Percentiles rank a stretch among this genome's conserved stretches.
Conservation (phyloP, 1,140 invertebrate species). For the Brachionus plicatilis region DNA sequence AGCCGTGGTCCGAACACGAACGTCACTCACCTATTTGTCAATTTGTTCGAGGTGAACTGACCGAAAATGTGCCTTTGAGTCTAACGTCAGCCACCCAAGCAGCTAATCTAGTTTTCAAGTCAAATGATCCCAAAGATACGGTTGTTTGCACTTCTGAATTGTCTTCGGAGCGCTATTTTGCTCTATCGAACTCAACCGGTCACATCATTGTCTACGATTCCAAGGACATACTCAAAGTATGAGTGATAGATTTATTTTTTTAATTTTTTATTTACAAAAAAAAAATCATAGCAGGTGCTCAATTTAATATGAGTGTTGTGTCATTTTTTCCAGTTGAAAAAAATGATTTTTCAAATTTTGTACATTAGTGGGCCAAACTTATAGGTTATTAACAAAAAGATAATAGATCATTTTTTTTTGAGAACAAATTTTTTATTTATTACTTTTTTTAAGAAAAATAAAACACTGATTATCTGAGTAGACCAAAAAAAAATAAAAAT, state of each 20-base stretch:
- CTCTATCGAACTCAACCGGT: slow-evolving; percentile 61
- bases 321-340: no score
- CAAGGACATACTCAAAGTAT: slow-evolving; percentile 62
- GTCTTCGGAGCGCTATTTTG: slow-evolving; percentile 60
- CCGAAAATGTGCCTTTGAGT: slow-evolving; percentile 85
- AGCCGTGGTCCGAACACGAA: slow-evolving; percentile 88
- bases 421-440: no score
- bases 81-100: slow-evolving; percentile 43
- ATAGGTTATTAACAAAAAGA: no score
- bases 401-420: no score
- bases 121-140: slow-evolving; percentile 51
- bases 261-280: neutral
- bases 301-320: no score
- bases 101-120: slow-evolving; percentile 55
- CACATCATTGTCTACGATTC: slow-evolving; percentile 67
- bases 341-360: no score
- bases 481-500: no score
- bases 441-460: no score
- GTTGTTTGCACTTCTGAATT: slow-evolving; percentile 68
- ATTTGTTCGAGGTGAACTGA: slow-evolving; percentile 86
- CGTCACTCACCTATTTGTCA: slow-evolving; percentile 83
- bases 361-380: no score
- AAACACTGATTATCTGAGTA: no score
- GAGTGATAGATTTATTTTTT: neutral
- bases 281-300: no score